Conservation (phyloP, 2,888 invertebrate species). For the Coelinius sp. region DNA sequence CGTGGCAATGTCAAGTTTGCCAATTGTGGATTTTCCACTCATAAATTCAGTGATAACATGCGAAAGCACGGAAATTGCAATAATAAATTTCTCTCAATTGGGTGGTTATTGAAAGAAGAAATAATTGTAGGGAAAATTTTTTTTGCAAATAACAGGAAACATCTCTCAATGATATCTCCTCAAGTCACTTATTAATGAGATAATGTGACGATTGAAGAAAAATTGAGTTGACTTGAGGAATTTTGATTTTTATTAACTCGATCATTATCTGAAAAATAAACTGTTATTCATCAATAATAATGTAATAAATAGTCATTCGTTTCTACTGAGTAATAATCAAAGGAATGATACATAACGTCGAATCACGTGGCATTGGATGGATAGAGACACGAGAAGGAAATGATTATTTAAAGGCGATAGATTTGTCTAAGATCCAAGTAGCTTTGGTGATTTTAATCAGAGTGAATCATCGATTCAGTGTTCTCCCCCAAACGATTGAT, state of each 20-base stretch:
- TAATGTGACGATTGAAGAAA: too few relatives aligned
- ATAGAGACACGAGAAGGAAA: background rate
- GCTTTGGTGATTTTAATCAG: background rate
- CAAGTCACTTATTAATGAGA: too few relatives aligned
- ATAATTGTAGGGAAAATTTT: background rate
- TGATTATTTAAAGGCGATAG: conserved; percentile 16
- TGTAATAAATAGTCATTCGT: background rate
- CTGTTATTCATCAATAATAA: too few relatives aligned
- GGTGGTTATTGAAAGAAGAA: background rate
- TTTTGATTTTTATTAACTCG: too few relatives aligned
- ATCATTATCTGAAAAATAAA: too few relatives aligned
- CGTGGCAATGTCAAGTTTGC: conserved; percentile 17
- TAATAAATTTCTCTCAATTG: background rate
- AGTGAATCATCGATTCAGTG: background rate
- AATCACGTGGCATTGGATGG: background rate
- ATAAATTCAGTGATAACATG: background rate
- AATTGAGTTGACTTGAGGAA: too few relatives aligned
- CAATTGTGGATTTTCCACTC: background rate
- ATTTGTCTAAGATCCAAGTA: conserved; percentile 8
- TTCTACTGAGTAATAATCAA: background rate
- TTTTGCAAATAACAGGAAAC: too few relatives aligned
- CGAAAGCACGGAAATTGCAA: background rate
- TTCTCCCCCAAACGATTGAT: background rate
- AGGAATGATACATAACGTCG: background rate
- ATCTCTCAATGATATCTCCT: too few relatives aligned